These are phyloP conservation scores for Oryctes rhinoceros DNA, from an alignment of 1,140 invertebrate species.

Conservation along the genomic window DNA sequence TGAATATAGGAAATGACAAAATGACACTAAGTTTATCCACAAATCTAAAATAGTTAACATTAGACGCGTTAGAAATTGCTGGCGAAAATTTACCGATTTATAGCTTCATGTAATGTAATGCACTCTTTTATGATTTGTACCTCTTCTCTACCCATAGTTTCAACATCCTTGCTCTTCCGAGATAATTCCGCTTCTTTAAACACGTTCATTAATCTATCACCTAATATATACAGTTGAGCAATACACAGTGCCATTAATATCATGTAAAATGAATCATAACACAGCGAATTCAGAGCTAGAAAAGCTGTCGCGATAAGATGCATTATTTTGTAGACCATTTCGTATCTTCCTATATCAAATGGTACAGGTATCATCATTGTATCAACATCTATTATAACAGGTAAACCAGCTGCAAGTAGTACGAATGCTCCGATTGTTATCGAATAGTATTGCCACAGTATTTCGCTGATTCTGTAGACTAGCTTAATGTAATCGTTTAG, in stretches of 20 bases:
- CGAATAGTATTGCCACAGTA: not conserved
- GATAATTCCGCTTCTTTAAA: not conserved
- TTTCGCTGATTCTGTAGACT: not conserved
- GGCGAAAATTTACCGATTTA: not conserved
- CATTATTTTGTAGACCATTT: not conserved
- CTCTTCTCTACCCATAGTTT: not conserved
- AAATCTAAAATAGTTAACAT: conserved; percentile 16
- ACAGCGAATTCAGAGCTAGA: not conserved
- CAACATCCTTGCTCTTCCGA: not conserved
- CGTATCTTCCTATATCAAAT: not conserved
- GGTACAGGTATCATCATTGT: not conserved
- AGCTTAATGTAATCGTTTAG: not conserved
- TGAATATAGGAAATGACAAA: conserved; percentile 1
- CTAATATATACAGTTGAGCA: not conserved
- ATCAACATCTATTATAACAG: not conserved
- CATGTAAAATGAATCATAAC: not conserved
- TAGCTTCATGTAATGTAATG: not conserved
- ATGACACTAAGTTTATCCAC: not conserved
- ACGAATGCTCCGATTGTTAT: not conserved
- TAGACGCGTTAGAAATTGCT: not conserved
- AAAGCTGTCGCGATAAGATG: not conserved
- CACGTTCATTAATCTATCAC: not conserved
- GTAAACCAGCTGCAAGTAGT: not conserved
- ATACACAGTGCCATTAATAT: not conserved
- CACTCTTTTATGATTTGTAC: not conserved